phyloP scores from a whole-genome alignment of 2,888 invertebrate species.

The Gonocerus acuteangulatus region DNA sequence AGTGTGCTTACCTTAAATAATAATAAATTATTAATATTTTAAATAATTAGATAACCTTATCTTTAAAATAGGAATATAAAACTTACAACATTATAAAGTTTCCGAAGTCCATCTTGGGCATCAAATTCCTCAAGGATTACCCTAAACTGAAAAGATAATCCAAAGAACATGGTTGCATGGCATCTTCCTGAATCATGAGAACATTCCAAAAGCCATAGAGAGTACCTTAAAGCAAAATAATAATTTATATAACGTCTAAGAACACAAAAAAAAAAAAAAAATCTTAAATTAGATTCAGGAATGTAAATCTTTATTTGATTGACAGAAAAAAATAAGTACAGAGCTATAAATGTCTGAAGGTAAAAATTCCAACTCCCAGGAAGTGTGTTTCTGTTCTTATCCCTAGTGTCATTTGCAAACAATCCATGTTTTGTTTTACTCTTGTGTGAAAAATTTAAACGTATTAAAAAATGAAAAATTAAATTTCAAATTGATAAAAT shows the following conservation, averaged over 20 bases:
- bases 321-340: neutral
- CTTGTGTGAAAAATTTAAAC: no score
- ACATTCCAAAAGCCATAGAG: slow-evolving; percentile 89
- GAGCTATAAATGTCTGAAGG: neutral
- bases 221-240: slow-evolving; percentile 56
- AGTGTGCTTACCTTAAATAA: slow-evolving; percentile 66
- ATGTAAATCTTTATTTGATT: neutral
- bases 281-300: no score
- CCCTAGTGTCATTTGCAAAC: no score
- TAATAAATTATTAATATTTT: neutral
- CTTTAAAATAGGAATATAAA: no score
- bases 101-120: slow-evolving; percentile 83
- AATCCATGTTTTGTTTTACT: no score
- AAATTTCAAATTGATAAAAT: no score
- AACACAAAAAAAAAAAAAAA: neutral
- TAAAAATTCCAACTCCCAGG: no score
- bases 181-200: slow-evolving; percentile 96
- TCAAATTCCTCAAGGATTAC: slow-evolving; percentile 93
- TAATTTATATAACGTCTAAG: neutral
- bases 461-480: no score
- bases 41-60: no score
- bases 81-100: slow-evolving; percentile 83
- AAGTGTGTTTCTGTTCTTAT: no score
- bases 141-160: slow-evolving; percentile 85
- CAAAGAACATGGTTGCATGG: slow-evolving; percentile 97